Evolutionary conservation across 2,113 vertebrate genomes (phyloP), one percentile per base, ranked within the genome.

Genomic region (Forbesichthys papilliferus): DNA sequence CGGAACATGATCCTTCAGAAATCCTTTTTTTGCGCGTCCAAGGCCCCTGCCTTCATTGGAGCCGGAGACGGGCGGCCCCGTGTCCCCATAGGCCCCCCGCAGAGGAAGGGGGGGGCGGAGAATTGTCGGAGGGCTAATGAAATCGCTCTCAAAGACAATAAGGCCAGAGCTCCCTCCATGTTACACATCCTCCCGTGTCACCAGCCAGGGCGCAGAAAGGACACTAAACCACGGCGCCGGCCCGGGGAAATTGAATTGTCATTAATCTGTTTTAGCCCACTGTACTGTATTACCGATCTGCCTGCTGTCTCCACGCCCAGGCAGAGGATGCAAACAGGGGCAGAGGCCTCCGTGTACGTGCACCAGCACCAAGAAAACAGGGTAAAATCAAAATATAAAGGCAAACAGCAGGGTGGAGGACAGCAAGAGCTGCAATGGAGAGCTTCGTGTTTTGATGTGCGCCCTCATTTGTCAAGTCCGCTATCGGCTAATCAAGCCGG

Each of bases 1-100:
- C 93, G 78, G 92, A 94, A 95, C 95, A 96, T 95, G 94, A 97
- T 96, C 96, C 94, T 93, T 93, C 93, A 94, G 93, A 95, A 95
- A 95, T 94, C 95, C 92, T 94, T 87, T 94, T 87, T 92, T 89
- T 90, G 86, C 84, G 87, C 81, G 73, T 94, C 92, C 93, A 93
- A 93, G 90, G 91, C 94, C 0, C 61, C 87, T 89, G 89, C 92
- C 90, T 93, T 91, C 52, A 80, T 86, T 89, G 84, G 78, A 92
- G 93, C 79, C 34, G 58, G 33, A n/a, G 54, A 81, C 90, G 82
- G 27, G 79, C 81, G 88, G 82, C 86, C 81, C 82, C 82, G 80
- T 80, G 85, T 92, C 85, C 86, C 73, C 85, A 34, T 82, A 63
- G 66, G 3, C 74, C 91, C 90, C 11, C 5, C 12, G 34, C 1